Evolutionary conservation across 2,113 vertebrate genomes (phyloP).

Genomic region (Aptenodytes patagonicus): DNA sequence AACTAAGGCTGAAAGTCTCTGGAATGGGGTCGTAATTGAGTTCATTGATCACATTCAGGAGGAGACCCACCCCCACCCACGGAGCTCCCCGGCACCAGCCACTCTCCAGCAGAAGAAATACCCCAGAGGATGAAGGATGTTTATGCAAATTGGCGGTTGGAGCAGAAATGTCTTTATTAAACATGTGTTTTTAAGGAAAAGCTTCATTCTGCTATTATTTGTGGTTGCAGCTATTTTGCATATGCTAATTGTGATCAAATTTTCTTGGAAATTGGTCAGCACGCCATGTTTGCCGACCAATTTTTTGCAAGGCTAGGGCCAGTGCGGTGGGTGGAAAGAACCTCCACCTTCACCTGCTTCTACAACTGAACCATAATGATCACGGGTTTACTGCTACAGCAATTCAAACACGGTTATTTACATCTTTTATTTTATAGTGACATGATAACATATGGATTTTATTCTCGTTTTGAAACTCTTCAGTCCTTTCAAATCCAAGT

Average conservation of each 20-base stretch:
- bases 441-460: not conserved
- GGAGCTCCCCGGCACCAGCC: not conserved
- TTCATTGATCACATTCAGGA: conserved; percentile 87
- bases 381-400: not conserved
- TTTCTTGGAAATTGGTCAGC: not conserved
- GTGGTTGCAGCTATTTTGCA: not conserved
- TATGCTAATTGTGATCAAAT: not conserved
- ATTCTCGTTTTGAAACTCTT: not conserved
- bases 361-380: not conserved
- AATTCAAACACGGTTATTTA: not conserved
- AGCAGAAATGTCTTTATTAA: not conserved
- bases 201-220: not conserved
- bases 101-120: conserved; percentile 36
- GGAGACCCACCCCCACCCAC: not conserved
- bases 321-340: not conserved
- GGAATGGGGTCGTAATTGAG: conserved; percentile 83
- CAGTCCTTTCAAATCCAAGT: not conserved
- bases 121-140: not conserved
- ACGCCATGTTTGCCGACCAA: accelerated
- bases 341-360: not conserved
- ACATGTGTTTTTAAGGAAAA: not conserved
- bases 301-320: not conserved
- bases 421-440: not conserved
- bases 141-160: not conserved
- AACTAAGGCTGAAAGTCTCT: conserved; percentile 70